Conservation (phyloP, 2,888 invertebrate genomes). For the Drosophila greeni region DNA sequence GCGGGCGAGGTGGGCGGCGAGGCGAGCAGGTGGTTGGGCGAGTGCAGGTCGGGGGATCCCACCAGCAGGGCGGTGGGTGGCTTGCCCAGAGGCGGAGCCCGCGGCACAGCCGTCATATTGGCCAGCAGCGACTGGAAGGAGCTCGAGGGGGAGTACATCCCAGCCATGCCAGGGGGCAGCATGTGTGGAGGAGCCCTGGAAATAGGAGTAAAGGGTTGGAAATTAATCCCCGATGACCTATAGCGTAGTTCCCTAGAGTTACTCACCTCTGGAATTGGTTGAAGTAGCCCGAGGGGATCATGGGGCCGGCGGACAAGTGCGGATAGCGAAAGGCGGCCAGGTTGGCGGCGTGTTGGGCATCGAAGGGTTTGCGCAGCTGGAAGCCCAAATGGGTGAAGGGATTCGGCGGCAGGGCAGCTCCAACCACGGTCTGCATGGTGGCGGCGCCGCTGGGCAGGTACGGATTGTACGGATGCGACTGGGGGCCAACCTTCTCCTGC, state of each 20-base stretch:
- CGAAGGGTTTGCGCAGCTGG: conserved; percentile 86
- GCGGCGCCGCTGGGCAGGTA: conserved; percentile 85
- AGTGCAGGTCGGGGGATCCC: conserved; percentile 74
- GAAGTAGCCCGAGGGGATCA: conserved; percentile 82
- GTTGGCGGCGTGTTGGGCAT: conserved; percentile 80
- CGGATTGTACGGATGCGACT: conserved; percentile 93
- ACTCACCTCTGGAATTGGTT: conserved; percentile 80
- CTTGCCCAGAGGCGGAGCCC: conserved; percentile 73
- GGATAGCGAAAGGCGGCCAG: conserved; percentile 87
- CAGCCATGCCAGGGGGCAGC: conserved; percentile 82
- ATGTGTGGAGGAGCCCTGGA: conserved; percentile 82
- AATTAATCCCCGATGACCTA: neutral
- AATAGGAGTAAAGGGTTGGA: neutral
- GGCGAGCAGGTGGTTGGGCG: conserved; percentile 75
- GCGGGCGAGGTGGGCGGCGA: conserved; percentile 77
- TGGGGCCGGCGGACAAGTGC: conserved; percentile 80
- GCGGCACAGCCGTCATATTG: conserved; percentile 81
- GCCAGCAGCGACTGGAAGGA: conserved; percentile 90
- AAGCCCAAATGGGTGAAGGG: conserved; percentile 89
- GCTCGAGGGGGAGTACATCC: conserved; percentile 81
- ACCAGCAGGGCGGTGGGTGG: conserved; percentile 71
- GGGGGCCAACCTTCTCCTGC: conserved; percentile 94
- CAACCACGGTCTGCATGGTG: conserved; percentile 84
- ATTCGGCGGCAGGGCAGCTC: conserved; percentile 87
- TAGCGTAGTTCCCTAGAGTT: neutral